Evolutionary conservation across 35 echinoderm and acorn worm species (phyloP), one percentile per base, ranked within the genome.

Genomic region (Patiria miniata): DNA sequence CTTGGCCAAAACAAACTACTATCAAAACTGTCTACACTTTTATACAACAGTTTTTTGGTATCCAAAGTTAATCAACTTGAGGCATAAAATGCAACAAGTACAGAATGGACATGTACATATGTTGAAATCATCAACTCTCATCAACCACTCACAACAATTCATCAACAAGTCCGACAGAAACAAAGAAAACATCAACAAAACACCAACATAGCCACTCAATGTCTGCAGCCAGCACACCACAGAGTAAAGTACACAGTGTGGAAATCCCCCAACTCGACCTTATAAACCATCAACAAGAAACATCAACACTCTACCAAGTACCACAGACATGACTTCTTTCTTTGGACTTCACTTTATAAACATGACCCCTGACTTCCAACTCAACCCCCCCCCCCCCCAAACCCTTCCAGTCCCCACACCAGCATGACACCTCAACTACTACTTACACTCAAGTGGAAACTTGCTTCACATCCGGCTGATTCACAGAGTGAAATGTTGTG

Each of bases 261-360:
- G 58, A 61, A 30, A 30, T 22, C 9, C 6, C 8, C 19, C 9
- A 61, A 61, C 28, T 61, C 4, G 42, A 47, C 42, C 61, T 23
- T 34, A 2, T 73, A 6, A 73, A 34, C 65, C 65, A 73, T 73
- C 65, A 73, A 73, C 65, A 73, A 73, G 19, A 73, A 73, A 18
- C 65, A 5, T 73, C 65, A 73, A 73, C 65, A 73, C 65, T 73
- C 65, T 26, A 26, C 65, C 26, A 73, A 73, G 65, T 73, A 23
- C 65, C 65, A 32, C 65, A 73, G 65, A 73, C 65, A 73, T 32
- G 29, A 18, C 29, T 73, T 23, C n/a, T n/a, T 73, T 73, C 29
- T 23, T 73, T 73, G 10, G 65, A 36, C 29, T 73, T 73, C 65
- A 73, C 65, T 73, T 73, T 34, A 73, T 73, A 73, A 73, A 73